These are phyloP conservation scores for Melanerpes formicivorus DNA, from an alignment of 2,113 vertebrate species.

Conservation along the genomic window DNA sequence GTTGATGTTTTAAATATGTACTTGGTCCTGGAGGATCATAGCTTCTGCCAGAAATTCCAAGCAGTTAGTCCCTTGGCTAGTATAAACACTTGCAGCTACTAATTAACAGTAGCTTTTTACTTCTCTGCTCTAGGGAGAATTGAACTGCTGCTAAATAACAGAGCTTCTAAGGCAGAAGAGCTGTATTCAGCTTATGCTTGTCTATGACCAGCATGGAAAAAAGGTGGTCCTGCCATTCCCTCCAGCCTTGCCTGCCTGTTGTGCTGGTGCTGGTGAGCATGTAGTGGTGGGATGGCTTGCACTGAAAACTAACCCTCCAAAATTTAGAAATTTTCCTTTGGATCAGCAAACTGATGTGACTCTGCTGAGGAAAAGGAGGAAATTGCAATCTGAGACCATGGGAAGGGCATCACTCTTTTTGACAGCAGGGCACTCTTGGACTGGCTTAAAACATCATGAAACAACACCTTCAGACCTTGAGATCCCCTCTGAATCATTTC, in stretches of 20 bases:
- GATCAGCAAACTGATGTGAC: background rate
- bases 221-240: background rate
- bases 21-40: background rate
- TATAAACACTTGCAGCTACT: background rate
- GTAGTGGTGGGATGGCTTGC: background rate
- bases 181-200: background rate
- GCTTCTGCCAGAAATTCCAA: background rate
- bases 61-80: conserved; percentile 4
- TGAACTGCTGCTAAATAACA: background rate
- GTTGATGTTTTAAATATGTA: background rate
- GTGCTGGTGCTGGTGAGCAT: background rate
- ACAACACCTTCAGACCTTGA: background rate
- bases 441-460: background rate
- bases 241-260: background rate
- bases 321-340: background rate
- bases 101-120: background rate
- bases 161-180: background rate
- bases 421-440: background rate
- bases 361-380: background rate
- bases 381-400: background rate
- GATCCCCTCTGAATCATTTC: background rate
- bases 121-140: background rate
- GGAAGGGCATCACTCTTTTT: background rate
- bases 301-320: background rate
- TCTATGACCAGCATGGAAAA: background rate